A percentile compares a stretch with the other conserved stretches of the same genome.
Conservation (phyloP, 2,888 invertebrate species). For the Microctonus hyperodae region DNA sequence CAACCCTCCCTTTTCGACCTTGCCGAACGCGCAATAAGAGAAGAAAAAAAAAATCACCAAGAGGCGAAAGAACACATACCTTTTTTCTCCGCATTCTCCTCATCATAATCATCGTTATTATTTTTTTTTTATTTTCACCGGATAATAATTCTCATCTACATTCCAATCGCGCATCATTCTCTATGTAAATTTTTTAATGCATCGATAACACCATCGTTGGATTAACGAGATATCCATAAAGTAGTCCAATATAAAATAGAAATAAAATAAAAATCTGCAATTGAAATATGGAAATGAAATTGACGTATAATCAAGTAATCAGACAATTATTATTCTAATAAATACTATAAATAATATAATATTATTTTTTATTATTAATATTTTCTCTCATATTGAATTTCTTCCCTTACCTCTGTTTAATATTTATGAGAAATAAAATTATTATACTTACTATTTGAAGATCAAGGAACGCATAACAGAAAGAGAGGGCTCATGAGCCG, state of each 20-base stretch:
- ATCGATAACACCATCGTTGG: slow-evolving; percentile 38
- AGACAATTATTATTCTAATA: background rate
- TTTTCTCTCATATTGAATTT: too few relatives aligned
- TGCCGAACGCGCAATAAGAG: slow-evolving; percentile 21
- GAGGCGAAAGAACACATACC: slow-evolving; percentile 5
- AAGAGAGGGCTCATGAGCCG: background rate
- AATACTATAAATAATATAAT: too few relatives aligned
- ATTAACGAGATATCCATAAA: slow-evolving; percentile 25
- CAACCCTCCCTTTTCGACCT: background rate
- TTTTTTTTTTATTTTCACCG: background rate
- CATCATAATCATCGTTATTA: background rate
- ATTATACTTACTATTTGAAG: background rate
- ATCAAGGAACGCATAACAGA: background rate
- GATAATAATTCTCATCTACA: slow-evolving; percentile 18
- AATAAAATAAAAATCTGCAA: background rate
- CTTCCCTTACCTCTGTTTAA: background rate
- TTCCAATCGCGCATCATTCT: slow-evolving; percentile 31
- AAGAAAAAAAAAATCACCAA: slow-evolving; percentile 15
- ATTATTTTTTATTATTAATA: too few relatives aligned
- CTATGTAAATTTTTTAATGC: slow-evolving; percentile 44
- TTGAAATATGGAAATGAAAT: background rate
- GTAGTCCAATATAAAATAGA: background rate
- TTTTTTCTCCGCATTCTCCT: background rate
- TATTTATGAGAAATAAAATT: background rate
- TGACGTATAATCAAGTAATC: background rate